Evolutionary conservation across 2,113 vertebrate genomes (phyloP).

Genomic region (Gallinago paraguaiae): DNA sequence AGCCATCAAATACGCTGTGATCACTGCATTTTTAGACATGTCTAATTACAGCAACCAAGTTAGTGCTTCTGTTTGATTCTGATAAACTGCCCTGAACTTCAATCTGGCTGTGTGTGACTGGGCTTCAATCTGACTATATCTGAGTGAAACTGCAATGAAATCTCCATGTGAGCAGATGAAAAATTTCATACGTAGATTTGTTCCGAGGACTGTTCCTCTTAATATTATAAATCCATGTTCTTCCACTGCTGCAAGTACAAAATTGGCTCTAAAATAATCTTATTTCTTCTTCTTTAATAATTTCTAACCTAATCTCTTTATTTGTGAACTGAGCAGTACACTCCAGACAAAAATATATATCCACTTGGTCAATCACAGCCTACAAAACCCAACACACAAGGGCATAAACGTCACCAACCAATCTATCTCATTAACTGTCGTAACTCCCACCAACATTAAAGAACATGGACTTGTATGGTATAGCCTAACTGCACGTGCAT

Average conservation of each 20-base stretch:
- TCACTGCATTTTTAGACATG: not conserved
- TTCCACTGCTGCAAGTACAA: not conserved
- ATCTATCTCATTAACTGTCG: not conserved
- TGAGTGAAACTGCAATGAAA: not conserved
- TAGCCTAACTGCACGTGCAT: not conserved
- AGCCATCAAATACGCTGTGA: not conserved
- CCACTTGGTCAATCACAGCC: not conserved
- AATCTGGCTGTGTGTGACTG: not conserved
- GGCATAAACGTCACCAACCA: not conserved
- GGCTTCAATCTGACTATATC: not conserved
- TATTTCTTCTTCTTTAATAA: not conserved
- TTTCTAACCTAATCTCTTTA: not conserved
- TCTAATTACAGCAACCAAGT: not conserved
- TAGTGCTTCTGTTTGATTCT: not conserved
- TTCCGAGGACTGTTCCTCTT: not conserved
- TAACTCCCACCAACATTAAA: not conserved
- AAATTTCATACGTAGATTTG: not conserved
- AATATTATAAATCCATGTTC: not conserved
- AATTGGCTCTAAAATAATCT: not conserved
- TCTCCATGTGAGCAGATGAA: not conserved
- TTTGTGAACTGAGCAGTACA: not conserved
- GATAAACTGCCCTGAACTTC: conserved; percentile 32
- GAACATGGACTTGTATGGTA: not conserved
- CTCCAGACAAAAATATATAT: not conserved
- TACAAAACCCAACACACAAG: not conserved